These are phyloP conservation scores for Melanotus villosus DNA, from an alignment of 2,888 invertebrate species.

Conservation along the genomic window DNA sequence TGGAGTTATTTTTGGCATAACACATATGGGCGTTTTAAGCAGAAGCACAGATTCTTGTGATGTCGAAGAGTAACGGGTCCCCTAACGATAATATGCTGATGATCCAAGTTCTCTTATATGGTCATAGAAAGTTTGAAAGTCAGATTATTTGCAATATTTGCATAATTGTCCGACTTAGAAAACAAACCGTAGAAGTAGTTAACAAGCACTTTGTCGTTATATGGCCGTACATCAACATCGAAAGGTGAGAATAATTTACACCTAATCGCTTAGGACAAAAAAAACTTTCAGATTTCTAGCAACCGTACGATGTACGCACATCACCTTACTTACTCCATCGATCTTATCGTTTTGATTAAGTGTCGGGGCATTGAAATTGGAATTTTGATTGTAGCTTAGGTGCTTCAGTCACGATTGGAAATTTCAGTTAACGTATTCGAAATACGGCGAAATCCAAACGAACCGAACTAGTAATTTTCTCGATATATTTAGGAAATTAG, in stretches of 20 bases:
- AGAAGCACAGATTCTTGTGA: slow-evolving; percentile 8
- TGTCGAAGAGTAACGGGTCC: slow-evolving; percentile 8
- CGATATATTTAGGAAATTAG: too few species aligned
- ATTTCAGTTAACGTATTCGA: background rate
- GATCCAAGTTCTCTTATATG: slow-evolving; percentile 23
- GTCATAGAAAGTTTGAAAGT: slow-evolving; percentile 33
- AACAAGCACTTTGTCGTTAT: background rate
- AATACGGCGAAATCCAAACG: too few species aligned
- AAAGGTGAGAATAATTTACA: slow-evolving; percentile 2
- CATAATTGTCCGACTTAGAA: slow-evolving; percentile 17
- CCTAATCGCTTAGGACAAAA: background rate
- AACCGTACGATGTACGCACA: background rate
- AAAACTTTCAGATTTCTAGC: slow-evolving; percentile 4
- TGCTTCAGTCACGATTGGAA: background rate
- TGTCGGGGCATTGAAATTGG: slow-evolving; percentile 21
- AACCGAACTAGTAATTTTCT: too few species aligned
- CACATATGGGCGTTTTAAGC: slow-evolving; percentile 18
- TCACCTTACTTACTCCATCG: slow-evolving; percentile 1
- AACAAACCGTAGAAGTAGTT: background rate
- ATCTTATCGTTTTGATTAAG: slow-evolving; percentile 26
- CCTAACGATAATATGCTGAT: slow-evolving; percentile 18
- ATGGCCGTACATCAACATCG: background rate
- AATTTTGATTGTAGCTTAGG: slow-evolving; percentile 13
- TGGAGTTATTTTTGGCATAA: slow-evolving; percentile 6
- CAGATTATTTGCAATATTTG: slow-evolving; percentile 20